phyloP scores from a whole-genome alignment of 2,888 invertebrate species.

The Stramonita haemastoma region DNA sequence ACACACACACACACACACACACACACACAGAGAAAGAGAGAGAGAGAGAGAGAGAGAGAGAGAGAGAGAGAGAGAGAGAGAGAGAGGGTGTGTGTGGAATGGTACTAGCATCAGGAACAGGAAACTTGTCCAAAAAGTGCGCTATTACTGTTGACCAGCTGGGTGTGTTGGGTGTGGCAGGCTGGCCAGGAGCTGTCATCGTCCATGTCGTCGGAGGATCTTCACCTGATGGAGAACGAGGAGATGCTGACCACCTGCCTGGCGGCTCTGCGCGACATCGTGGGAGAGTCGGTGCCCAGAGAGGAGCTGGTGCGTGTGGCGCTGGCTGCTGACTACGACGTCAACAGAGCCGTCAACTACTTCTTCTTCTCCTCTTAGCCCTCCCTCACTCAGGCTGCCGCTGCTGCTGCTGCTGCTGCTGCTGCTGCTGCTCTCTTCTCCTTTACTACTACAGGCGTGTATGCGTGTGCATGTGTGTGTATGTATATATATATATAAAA shows the following conservation, averaged over 20 bases:
- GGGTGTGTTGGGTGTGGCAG: not conserved
- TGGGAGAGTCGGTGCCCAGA: slow-evolving; percentile 80
- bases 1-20: too few species aligned
- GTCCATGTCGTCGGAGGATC: slow-evolving; percentile 74
- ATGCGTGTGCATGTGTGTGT: slow-evolving; percentile 15
- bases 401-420: not conserved
- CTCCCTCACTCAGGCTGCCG: too few species aligned
- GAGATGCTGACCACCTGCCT: slow-evolving; percentile 79
- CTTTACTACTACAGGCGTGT: not conserved
- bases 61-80: too few species aligned
- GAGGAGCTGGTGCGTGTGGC: slow-evolving; percentile 80
- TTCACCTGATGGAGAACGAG: slow-evolving; percentile 72
- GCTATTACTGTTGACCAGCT: too few species aligned
- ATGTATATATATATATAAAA: too few species aligned
- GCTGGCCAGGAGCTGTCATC: slow-evolving; percentile 54
- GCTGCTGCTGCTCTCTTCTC: not conserved
- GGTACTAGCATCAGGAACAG: too few species aligned
- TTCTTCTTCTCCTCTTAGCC: slow-evolving; percentile 79
- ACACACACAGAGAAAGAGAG: too few species aligned
- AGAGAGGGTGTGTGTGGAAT: too few species aligned
- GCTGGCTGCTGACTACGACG: slow-evolving; percentile 82
- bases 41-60: too few species aligned
- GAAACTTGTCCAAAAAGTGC: too few species aligned
- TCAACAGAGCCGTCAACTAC: slow-evolving; percentile 82
- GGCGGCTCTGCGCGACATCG: slow-evolving; percentile 79